phyloP scores from a whole-genome alignment of 2,888 invertebrate species.

The Nymphalis polychloros region DNA sequence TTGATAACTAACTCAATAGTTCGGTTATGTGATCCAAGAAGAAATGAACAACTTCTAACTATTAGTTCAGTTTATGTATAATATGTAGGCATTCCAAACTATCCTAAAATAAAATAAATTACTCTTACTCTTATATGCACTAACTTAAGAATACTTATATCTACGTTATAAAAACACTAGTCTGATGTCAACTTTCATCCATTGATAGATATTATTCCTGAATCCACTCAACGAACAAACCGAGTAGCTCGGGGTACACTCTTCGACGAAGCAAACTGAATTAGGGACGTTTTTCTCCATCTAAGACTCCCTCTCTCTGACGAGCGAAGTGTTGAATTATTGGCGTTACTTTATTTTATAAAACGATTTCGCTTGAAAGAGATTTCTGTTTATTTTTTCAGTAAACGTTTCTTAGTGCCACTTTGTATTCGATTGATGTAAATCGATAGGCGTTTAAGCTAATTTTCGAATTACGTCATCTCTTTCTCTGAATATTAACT shows the following conservation, averaged over 20 bases:
- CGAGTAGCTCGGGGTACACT: conserved; percentile 59
- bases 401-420: conserved; percentile 55
- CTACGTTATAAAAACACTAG: not conserved
- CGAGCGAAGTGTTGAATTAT: conserved; percentile 77
- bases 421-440: conserved; percentile 57
- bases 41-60: no score
- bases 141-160: not conserved
- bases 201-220: conserved; percentile 67
- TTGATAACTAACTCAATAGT: no score
- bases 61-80: no score
- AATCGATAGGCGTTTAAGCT: conserved; percentile 19
- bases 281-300: conserved; percentile 76
- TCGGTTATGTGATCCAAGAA: no score
- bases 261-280: conserved; percentile 72
- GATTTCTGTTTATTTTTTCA: conserved; percentile 71
- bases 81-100: no score
- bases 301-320: conserved; percentile 65
- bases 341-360: conserved; percentile 77
- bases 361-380: conserved; percentile 66
- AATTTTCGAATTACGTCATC: conserved; percentile 14
- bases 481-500: not conserved
- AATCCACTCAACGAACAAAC: conserved; percentile 56
- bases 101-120: no score
- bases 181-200: conserved; percentile 39
- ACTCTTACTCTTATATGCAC: not conserved